A percentile compares a stretch with the other conserved stretches of the same genome.
Conservation (phyloP, 2,888 invertebrate species). For the Lissonota sp. region DNA sequence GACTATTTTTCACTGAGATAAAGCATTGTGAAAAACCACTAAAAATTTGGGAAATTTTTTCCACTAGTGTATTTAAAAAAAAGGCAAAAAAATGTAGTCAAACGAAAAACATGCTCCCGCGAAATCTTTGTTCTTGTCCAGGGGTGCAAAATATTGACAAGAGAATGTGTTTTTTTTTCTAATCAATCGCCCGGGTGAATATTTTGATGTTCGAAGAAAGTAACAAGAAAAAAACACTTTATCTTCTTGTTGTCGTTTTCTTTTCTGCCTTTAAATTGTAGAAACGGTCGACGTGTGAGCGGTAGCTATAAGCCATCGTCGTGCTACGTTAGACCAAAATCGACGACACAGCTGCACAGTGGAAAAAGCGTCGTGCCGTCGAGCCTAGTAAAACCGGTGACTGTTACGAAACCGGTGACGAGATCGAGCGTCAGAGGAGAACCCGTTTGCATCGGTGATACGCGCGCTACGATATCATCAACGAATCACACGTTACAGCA, state of each 20-base stretch:
- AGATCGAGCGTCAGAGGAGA: slow-evolving; percentile 76
- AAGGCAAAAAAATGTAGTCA: too few relatives aligned
- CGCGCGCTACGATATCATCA: slow-evolving; percentile 73
- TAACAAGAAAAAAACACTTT: background rate
- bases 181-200: too few relatives aligned
- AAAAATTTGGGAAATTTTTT: too few relatives aligned
- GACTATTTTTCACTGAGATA: too few relatives aligned
- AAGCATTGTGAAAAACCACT: too few relatives aligned
- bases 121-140: too few relatives aligned
- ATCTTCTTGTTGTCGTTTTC: slow-evolving; percentile 24
- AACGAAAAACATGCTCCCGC: too few relatives aligned
- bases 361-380: slow-evolving; percentile 63
- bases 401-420: slow-evolving; percentile 77
- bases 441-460: slow-evolving; percentile 72
- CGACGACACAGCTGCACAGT: slow-evolving; percentile 72
- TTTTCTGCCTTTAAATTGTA: slow-evolving; percentile 68
- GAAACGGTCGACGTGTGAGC: slow-evolving; percentile 78
- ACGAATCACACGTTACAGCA: slow-evolving; percentile 74
- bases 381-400: slow-evolving; percentile 72
- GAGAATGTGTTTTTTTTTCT: background rate
- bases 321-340: slow-evolving; percentile 78
- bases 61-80: too few relatives aligned
- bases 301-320: slow-evolving; percentile 76
- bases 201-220: too few relatives aligned
- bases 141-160: too few relatives aligned